Conservation (phyloP, 37 sponge, comb jelly and placozoan species). For the Oscarella lobularis region DNA sequence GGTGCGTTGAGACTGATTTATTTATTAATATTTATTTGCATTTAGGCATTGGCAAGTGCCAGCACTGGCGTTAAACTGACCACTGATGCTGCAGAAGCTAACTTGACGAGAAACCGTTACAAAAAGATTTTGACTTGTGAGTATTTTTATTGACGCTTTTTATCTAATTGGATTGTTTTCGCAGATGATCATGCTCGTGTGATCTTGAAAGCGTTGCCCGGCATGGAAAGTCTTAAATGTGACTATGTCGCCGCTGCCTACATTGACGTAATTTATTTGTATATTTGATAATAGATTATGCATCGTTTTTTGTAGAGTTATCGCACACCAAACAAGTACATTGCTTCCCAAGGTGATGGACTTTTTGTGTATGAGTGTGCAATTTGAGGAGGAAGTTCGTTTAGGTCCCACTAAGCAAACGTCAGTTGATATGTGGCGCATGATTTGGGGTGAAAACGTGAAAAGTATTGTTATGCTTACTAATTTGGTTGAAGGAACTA, state of each 20-base stretch:
- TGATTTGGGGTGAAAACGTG: constrained; percentile 52
- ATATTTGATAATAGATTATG: neutral
- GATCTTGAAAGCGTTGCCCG: neutral
- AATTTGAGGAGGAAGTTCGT: no score
- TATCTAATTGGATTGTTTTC: no score
- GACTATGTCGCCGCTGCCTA: neutral
- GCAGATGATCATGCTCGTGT: constrained; percentile 48
- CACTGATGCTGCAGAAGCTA: constrained; percentile 1
- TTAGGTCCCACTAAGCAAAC: constrained; percentile 46
- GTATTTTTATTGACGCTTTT: no score
- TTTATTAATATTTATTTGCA: no score
- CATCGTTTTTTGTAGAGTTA: neutral
- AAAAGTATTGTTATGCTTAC: constrained; percentile 68
- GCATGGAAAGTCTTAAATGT: neutral
- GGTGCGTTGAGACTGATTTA: no score
- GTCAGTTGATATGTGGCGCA: constrained; percentile 58
- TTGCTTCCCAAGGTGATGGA: constrained; percentile 77
- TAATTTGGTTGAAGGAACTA: constrained; percentile 35
- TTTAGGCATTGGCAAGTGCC: no score
- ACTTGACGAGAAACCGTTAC: constrained; percentile 10
- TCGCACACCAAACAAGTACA: constrained; percentile 35
- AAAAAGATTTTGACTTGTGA: constrained; percentile 22
- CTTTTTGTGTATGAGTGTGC: no score
- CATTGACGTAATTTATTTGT: neutral
- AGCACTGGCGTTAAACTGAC: no score